Evolutionary conservation across 2,888 invertebrate species (phyloP).

Genomic region (Hirtodrosophila histrioides): DNA sequence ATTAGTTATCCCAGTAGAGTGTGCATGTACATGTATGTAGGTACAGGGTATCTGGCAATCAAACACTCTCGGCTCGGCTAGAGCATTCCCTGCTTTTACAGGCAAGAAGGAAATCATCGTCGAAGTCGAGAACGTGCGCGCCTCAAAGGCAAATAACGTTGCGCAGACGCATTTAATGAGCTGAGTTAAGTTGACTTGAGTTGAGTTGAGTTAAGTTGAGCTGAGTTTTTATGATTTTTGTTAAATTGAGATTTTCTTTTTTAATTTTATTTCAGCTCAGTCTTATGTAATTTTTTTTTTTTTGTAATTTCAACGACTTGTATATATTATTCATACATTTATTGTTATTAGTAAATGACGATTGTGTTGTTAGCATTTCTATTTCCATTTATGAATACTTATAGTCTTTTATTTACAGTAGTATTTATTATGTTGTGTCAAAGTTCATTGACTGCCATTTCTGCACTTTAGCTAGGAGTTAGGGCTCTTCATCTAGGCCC

Average conservation of each 20-base stretch:
- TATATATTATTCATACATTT: constrained; percentile 2
- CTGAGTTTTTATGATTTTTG: constrained; percentile 59
- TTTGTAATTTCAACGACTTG: constrained; percentile 13
- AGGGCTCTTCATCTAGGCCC: constrained; percentile 20
- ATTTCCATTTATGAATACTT: constrained; percentile 16
- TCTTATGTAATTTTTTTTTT: constrained; percentile 11
- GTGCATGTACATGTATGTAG: no score
- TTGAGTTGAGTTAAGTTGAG: constrained; percentile 29
- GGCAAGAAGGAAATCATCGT: constrained; percentile 26
- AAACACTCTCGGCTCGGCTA: no score
- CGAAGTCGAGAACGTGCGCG: constrained; percentile 61
- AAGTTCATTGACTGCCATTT: constrained; percentile 25
- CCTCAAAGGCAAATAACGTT: constrained; percentile 72
- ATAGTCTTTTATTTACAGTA: constrained; percentile 1
- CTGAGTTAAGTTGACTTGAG: constrained; percentile 37
- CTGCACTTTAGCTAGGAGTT: constrained; percentile 27
- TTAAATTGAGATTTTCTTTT: constrained; percentile 37
- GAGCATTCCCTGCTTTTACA: neutral
- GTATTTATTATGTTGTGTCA: constrained; percentile 24
- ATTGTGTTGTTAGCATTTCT: constrained; percentile 17
- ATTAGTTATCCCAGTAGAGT: no score
- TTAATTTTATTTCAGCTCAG: constrained; percentile 11
- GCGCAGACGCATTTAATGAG: constrained; percentile 81
- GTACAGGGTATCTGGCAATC: no score
- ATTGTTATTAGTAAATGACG: constrained; percentile 14